Evolutionary conservation across 1,140 invertebrate species (phyloP), one percentile per base, ranked within the genome.

Genomic region (Bombus sylvicola): DNA sequence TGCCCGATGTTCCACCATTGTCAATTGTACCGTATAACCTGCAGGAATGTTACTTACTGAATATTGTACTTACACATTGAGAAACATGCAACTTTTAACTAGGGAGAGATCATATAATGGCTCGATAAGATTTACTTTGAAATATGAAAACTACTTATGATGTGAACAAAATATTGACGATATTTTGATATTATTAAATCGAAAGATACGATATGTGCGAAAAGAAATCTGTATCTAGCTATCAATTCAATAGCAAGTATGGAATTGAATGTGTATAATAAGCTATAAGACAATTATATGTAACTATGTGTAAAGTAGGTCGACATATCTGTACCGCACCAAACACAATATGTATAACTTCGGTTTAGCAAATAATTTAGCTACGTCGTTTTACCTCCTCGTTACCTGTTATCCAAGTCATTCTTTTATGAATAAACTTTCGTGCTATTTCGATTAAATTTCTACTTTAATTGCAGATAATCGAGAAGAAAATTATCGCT

Each of bases 261-360:
- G 57, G 73, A 80, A 85, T 80, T 53, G 41, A 85, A 28, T 73
- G 53, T 39, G 53, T 72, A 59, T 85, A 85, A 85, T 73, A 85
- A 64, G 68, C 39, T 12, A 79, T 72, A 80, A 85, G 64, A 80
- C 57, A 80, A 85, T 85, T 85, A 80, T 80, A 80, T 80, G 53
- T 80, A 85, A 64, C 68, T 64, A 62, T 22, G 66, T 71, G 76
- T 43, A 59, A 85, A 85, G 77, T 85, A 85, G 77, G 77, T 85
- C 77, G 41, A 31, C 37, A 18, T 34, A 43, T 41, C 53, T 66
- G 10, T 76, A 77, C 41, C 28, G 22, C 34, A 47, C 2, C 31
- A 62, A 85, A 80, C 25, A 72, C 13, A 43, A 53, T 53, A 53
- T 22, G 53, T 53, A 13, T 34, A 41, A 31, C 47, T 59, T 71